These are phyloP conservation scores for Aegotheles bennettii DNA, from an alignment of 2,113 vertebrate species.

Conservation along the genomic window DNA sequence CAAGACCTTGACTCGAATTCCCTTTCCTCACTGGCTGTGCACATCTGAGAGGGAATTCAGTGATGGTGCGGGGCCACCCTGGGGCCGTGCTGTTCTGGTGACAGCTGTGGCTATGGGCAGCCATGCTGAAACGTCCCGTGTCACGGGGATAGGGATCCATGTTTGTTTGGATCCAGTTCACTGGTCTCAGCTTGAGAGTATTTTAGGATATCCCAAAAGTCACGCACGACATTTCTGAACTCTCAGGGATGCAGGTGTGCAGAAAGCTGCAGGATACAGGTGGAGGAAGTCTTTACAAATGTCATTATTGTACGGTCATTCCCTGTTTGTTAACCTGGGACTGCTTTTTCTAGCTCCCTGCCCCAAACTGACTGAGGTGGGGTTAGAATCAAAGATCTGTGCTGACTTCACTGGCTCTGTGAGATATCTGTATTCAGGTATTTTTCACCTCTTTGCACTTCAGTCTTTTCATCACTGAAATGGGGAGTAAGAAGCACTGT, in stretches of 20 bases:
- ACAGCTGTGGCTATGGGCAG: not conserved
- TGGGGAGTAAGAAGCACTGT: not conserved
- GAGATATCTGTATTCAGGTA: not conserved
- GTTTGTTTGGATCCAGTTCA: not conserved
- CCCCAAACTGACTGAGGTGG: not conserved
- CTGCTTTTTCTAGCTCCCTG: not conserved
- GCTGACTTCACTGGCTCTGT: not conserved
- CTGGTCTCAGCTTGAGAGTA: not conserved
- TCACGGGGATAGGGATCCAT: not conserved
- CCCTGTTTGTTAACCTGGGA: not conserved
- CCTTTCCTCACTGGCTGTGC: not conserved
- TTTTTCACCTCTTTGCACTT: not conserved
- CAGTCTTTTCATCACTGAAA: not conserved
- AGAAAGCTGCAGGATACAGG: not conserved
- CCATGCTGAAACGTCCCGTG: not conserved
- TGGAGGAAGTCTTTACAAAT: not conserved
- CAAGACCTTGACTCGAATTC: not conserved
- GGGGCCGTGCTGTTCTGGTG: not conserved
- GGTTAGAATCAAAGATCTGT: not conserved
- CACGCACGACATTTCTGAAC: not conserved
- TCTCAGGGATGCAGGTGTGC: not conserved
- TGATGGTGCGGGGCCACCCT: fast-evolving
- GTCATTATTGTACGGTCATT: not conserved
- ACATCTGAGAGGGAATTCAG: not conserved
- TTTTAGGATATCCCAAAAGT: not conserved